Evolutionary conservation across 2,888 invertebrate genomes (phyloP), one percentile per base, ranked within the genome.

Genomic region (Brachylomia viminalis): DNA sequence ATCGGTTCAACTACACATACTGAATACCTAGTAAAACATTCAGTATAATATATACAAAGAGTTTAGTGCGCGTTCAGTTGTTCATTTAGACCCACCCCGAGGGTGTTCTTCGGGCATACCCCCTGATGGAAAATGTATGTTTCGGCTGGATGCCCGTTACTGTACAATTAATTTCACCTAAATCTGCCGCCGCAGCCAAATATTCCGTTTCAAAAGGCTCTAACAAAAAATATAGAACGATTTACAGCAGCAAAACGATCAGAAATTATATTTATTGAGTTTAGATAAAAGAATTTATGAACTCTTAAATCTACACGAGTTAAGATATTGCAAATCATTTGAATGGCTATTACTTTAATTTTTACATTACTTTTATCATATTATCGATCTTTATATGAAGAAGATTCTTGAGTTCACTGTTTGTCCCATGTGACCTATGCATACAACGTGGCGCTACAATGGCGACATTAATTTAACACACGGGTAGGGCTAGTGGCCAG

Each of bases 51-150:
- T 74, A 76, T 56, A 56, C 82, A 82, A 82, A 88, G 87, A 87
- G 84, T 88, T 86, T 81, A 86, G 80, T 79, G 75, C 68, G 65
- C 75, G 76, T 84, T 75, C 82, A 87, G 85, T 82, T 84, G 87
- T 84, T 86, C 82, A 83, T 86, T 84, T 82, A 78, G 80, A 76
- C 65, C 59, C 79, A 78, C 87, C 90, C 87, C 74, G 64, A 85
- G 86, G 89, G 82, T 88, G 89, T 89, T 90, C 87, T 84, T 70
- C 86, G 88, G 87, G 86, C 88, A 90, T 92, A 92, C 90, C 92
- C 94, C 92, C 93, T 94, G 94, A 95, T 94, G 94, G 94, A 92
- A 92, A 94, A 93, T 94, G 93, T 93, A 91, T 94, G 94, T 94
- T 93, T 93, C 80, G 94, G 93, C 87, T 85, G 88, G 88, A 84